Conservation (phyloP, 2,797 vertebrate genomes). For the Ceyx erithaca region DNA sequence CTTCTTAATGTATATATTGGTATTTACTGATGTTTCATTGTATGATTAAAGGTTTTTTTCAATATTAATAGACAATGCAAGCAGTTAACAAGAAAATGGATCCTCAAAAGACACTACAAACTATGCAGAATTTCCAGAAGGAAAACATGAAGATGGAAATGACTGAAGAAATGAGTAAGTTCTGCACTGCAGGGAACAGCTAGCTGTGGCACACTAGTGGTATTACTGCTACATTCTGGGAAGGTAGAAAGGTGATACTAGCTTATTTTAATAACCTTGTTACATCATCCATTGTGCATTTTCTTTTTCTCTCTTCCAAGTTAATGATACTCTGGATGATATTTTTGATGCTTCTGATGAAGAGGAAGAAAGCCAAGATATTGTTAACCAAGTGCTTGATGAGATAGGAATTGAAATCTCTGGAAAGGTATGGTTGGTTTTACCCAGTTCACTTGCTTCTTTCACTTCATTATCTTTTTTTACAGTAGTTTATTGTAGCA, state of each 20-base stretch:
- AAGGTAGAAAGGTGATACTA: neutral
- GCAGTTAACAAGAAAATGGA: constrained; percentile 98
- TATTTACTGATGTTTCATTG: neutral
- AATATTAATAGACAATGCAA: constrained; percentile 90
- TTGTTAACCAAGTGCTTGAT: constrained; percentile 97
- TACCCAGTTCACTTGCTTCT: neutral
- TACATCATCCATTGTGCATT: neutral
- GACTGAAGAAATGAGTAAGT: constrained; percentile 98
- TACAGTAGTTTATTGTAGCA: neutral
- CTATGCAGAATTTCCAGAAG: constrained; percentile 99
- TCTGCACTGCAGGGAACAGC: neutral
- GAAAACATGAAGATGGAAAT: constrained; percentile 99
- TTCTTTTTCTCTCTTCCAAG: constrained; percentile 70
- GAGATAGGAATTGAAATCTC: constrained; percentile 99
- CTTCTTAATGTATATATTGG: neutral
- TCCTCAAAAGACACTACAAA: constrained; percentile 95
- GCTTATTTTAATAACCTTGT: neutral
- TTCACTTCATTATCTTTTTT: neutral
- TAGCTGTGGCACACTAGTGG: neutral
- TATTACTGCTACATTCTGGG: neutral
- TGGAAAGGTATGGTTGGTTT: constrained; percentile 86
- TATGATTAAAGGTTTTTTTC: neutral
- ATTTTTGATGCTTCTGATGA: constrained; percentile 97
- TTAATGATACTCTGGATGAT: constrained; percentile 96
- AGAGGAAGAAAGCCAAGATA: constrained; percentile 97